phyloP scores from a whole-genome alignment of 1,140 invertebrate species.

The Calephelis virginiensis region DNA sequence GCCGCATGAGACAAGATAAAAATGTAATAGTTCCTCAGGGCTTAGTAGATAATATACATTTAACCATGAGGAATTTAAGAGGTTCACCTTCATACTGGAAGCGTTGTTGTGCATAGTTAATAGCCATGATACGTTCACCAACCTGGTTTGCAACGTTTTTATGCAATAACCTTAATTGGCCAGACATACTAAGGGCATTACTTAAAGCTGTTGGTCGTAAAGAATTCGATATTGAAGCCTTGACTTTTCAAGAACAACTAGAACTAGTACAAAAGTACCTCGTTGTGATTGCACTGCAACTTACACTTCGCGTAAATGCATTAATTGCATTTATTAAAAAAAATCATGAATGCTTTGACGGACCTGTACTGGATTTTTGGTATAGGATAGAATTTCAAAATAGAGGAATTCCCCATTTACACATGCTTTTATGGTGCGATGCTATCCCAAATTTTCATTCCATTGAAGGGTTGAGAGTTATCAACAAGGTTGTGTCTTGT shows the following conservation, averaged over 20 bases:
- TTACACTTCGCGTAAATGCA: no score
- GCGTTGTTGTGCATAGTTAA: conserved; percentile 30
- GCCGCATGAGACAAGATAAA: conserved; percentile 28
- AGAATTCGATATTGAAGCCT: no score
- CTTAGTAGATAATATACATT: conserved; percentile 33
- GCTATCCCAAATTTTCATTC: conserved; percentile 29
- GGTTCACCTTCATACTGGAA: conserved; percentile 33
- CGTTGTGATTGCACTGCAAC: no score
- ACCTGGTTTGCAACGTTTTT: conserved; percentile 33
- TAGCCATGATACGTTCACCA: conserved; percentile 35
- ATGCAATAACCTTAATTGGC: conserved; percentile 38
- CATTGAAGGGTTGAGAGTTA: conserved; percentile 23
- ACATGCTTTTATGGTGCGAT: conserved; percentile 34
- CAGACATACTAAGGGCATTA: no score
- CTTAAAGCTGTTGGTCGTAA: no score
- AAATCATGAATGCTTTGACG: conserved; percentile 26
- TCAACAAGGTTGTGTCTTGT: conserved; percentile 29
- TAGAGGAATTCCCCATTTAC: conserved; percentile 36
- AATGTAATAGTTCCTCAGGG: conserved; percentile 18
- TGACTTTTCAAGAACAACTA: no score
- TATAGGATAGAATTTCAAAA: conserved; percentile 33
- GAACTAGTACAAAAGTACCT: no score
- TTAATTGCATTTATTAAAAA: background rate
- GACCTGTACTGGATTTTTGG: conserved; percentile 27
- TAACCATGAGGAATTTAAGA: conserved; percentile 36